These are phyloP conservation scores for Mastacembelus armatus DNA, from an alignment of 2,797 vertebrate species.

Conservation along the genomic window DNA sequence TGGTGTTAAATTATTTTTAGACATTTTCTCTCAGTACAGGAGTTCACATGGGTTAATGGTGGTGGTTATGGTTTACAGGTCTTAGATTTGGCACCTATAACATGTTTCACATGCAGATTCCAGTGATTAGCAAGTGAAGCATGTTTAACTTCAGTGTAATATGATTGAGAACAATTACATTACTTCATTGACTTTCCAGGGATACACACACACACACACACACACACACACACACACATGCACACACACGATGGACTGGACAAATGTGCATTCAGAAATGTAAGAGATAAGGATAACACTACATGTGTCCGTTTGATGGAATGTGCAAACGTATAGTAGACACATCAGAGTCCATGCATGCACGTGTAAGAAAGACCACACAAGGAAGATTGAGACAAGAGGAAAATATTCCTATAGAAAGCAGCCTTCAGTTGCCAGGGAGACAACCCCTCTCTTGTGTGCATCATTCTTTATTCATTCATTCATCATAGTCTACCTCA, in stretches of 20 bases:
- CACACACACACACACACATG: conserved; percentile 1
- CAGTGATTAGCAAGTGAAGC: too few relatives aligned
- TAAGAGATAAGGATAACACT: conserved; percentile 1
- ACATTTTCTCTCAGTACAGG: not conserved
- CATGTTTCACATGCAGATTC: too few relatives aligned
- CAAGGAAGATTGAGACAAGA: not conserved
- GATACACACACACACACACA: too few relatives aligned
- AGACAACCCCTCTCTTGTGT: conserved; percentile 34
- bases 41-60: not conserved
- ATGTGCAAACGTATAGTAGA: not conserved
- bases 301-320: too few relatives aligned
- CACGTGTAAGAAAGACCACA: conserved; percentile 1
- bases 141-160: not conserved
- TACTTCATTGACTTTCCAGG: too few relatives aligned
- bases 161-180: too few relatives aligned
- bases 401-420: conserved; percentile 15
- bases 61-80: not conserved
- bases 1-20: not conserved
- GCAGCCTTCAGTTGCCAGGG: conserved; percentile 54
- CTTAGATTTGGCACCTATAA: too few relatives aligned
- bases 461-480: conserved; percentile 37
- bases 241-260: conserved; percentile 1
- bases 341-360: too few relatives aligned
- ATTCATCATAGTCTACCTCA: conserved; percentile 41
- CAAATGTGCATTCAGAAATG: not conserved